Base-by-base conservation (phyloP, 2,888 invertebrate genomes). In the Lamellibrachia satsuma region DNA sequence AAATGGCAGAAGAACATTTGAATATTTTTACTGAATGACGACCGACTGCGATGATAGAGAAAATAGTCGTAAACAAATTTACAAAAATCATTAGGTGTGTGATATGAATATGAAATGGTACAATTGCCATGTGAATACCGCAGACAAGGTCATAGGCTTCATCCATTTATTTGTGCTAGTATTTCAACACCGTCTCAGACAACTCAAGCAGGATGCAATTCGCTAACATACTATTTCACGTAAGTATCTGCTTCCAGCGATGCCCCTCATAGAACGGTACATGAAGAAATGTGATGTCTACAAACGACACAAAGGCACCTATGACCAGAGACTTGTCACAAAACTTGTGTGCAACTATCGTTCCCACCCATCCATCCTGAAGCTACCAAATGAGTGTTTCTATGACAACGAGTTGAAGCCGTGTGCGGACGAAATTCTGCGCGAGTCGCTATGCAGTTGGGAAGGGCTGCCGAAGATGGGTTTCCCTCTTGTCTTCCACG, bases 301-400 rank as follows among this genome's bases (percentile, higher is more conserved):
- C 93, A 92, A 92, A 90, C 94, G 94, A 3, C 90, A 52, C 27
- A 91, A 93, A 8, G 93, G 92, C 9, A 90, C 91, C 52, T 95
- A 95, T 91, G 94, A 95, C 93, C 93, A 93, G 7, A 93, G 94
- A 11, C 93, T 95, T n/a, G 94, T 96, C 39, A 96, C 96, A 51
- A 96, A 96, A 93, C 95, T 96, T n/a, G 94, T 96, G 52, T 94
- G 94, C 60, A 96, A 95, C 94, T 96, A 96, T 94, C 94, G 96
- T 92, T 96, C 96, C 60, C 96, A 96, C 93, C 95, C 95, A 9
- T 95, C 93, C 91, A 96, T 96, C 27, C 94, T 96, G 8, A 91
- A 94, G 52, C 93, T 95, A 90, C 95, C 96, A 4, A 96, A 95
- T 93, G 91, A 95, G 15, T 92, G 94, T 52, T 96, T 96, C 94